Percentiles rank a stretch among this genome's conserved stretches.
phyloP scores from a whole-genome alignment of 2,888 invertebrate species.

The Agrotis clavis region DNA sequence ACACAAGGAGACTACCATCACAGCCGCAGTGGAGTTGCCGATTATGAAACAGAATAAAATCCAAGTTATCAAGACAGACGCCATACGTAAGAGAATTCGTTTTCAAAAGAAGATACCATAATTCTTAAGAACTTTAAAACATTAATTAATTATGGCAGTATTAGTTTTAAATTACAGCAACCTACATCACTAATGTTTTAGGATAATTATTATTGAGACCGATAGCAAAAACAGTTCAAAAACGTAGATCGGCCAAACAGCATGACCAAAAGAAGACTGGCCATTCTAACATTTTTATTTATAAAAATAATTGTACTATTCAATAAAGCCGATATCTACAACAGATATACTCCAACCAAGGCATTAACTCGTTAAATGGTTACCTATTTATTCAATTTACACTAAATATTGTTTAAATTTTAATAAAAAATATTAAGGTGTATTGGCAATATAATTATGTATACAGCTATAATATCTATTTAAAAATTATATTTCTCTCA shows the following conservation, averaged over 20 bases:
- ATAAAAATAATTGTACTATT: slow-evolving; percentile 28
- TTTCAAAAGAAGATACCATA: neutral
- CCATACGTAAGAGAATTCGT: neutral
- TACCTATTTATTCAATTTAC: neutral
- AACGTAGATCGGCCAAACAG: neutral
- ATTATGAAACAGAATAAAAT: neutral
- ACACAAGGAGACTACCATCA: slow-evolving; percentile 12
- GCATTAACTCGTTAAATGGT: neutral
- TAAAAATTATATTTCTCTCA: neutral
- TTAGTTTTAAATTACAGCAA: slow-evolving; percentile 12
- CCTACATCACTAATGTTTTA: neutral
- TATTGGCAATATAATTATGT: neutral
- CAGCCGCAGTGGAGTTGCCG: neutral
- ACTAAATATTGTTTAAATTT: neutral
- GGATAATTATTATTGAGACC: neutral
- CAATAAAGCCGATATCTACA: slow-evolving; percentile 28
- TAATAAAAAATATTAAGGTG: slow-evolving; percentile 22
- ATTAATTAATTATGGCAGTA: slow-evolving; percentile 6
- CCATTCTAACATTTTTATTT: neutral
- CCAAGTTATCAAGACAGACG: neutral
- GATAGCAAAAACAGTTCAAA: neutral
- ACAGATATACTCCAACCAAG: slow-evolving; percentile 16
- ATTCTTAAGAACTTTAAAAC: neutral
- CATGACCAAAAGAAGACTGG: neutral
- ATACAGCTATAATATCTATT: slow-evolving; percentile 6